Conservation (phyloP, 2,888 invertebrate species). For the Antitype chi region DNA sequence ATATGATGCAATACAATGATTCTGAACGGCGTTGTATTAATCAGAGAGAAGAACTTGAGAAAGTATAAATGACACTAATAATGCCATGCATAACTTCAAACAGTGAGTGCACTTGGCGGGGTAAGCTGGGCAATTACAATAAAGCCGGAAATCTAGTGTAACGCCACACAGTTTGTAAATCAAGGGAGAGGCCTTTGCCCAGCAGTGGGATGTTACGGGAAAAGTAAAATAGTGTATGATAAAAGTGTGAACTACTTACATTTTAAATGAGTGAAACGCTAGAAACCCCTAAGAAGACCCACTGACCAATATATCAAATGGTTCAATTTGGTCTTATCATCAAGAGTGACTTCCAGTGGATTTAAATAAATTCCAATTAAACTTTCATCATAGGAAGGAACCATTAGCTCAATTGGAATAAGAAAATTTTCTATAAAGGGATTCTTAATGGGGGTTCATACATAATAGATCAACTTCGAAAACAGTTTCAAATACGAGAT, state of each 20-base stretch:
- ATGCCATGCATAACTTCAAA: neutral
- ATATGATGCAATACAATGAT: too few relatives aligned
- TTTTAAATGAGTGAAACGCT: neutral
- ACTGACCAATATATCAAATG: neutral
- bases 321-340: neutral
- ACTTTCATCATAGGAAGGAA: neutral
- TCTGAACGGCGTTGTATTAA: neutral
- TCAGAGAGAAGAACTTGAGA: neutral
- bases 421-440: neutral
- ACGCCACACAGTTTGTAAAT: neutral
- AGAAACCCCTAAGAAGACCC: too few relatives aligned
- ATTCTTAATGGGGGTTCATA: neutral
- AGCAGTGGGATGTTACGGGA: neutral
- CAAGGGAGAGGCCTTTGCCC: neutral
- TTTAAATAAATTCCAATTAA: conserved; percentile 5
- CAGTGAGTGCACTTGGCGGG: neutral
- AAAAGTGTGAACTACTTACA: neutral
- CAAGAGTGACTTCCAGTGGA: neutral
- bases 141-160: neutral
- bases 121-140: neutral
- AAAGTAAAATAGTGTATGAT: neutral
- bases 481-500: conserved; percentile 36
- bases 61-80: neutral
- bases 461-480: conserved; percentile 1
- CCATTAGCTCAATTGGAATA: neutral